These are phyloP conservation scores for Liolophura sinensis DNA, from an alignment of 1,140 invertebrate genomes.

Conservation along the genomic window DNA sequence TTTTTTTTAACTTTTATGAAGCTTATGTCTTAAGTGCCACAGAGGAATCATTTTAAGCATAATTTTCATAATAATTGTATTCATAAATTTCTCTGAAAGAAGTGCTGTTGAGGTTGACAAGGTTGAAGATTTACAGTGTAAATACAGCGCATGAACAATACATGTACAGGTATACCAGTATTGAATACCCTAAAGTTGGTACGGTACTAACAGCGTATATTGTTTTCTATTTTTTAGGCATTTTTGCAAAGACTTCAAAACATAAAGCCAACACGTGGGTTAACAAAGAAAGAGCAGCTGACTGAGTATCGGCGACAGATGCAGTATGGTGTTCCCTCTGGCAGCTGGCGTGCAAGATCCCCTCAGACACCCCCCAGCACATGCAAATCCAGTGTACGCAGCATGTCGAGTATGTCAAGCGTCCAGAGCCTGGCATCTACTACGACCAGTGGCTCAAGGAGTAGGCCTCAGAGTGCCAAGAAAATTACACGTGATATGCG, in stretches of 20 bases:
- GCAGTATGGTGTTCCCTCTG: slow-evolving; percentile 37
- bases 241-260: slow-evolving; percentile 48
- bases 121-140: too few relatives aligned
- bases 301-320: slow-evolving; percentile 35
- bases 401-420: neutral
- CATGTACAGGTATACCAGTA: too few relatives aligned
- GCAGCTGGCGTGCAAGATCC: too few relatives aligned
- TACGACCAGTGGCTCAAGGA: slow-evolving; percentile 13
- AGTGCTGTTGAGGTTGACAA: too few relatives aligned
- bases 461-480: slow-evolving; percentile 29
- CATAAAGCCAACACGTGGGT: slow-evolving; percentile 34
- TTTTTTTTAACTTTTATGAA: too few relatives aligned
- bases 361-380: neutral
- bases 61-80: too few relatives aligned
- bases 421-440: neutral
- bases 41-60: too few relatives aligned
- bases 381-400: neutral
- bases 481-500: slow-evolving; percentile 12
- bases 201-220: neutral
- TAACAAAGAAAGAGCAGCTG: slow-evolving; percentile 37
- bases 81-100: too few relatives aligned
- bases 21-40: too few relatives aligned
- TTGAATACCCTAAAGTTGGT: neutral
- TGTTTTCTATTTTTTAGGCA: slow-evolving; percentile 35
- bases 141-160: too few relatives aligned